These are phyloP conservation scores for Halcyon senegalensis DNA, from an alignment of 2,113 vertebrate genomes.

Conservation along the genomic window DNA sequence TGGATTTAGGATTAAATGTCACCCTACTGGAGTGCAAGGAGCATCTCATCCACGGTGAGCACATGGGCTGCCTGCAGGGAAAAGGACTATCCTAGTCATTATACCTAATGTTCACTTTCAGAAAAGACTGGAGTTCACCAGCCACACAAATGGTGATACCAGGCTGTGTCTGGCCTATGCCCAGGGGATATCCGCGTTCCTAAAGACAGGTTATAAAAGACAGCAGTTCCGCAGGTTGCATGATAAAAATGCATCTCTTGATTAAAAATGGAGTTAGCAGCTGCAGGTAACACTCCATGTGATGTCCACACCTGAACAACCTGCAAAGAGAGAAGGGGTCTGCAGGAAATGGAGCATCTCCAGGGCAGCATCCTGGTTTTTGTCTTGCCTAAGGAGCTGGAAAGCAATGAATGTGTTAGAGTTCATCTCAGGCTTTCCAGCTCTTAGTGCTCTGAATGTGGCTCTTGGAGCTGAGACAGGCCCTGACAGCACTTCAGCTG, in stretches of 20 bases:
- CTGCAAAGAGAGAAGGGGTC: background rate
- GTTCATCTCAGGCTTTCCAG: background rate
- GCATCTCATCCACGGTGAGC: background rate
- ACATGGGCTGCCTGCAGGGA: background rate
- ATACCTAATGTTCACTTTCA: background rate
- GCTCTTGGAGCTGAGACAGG: conserved; percentile 20
- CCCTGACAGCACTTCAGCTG: conserved; percentile 19
- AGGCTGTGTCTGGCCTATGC: background rate
- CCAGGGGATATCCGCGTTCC: background rate
- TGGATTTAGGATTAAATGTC: background rate
- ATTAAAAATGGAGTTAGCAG: background rate
- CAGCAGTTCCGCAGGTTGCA: background rate
- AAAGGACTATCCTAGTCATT: background rate
- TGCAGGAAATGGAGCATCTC: background rate
- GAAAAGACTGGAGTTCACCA: background rate
- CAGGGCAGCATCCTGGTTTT: background rate
- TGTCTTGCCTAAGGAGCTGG: background rate
- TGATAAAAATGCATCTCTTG: background rate
- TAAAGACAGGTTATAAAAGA: background rate
- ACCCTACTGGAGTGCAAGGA: background rate
- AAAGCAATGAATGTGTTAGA: background rate
- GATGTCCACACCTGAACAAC: background rate
- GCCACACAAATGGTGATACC: background rate
- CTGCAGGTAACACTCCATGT: background rate
- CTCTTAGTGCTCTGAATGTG: background rate